These are phyloP conservation scores for Chauna torquata DNA, from an alignment of 2,113 vertebrate species.

Conservation along the genomic window DNA sequence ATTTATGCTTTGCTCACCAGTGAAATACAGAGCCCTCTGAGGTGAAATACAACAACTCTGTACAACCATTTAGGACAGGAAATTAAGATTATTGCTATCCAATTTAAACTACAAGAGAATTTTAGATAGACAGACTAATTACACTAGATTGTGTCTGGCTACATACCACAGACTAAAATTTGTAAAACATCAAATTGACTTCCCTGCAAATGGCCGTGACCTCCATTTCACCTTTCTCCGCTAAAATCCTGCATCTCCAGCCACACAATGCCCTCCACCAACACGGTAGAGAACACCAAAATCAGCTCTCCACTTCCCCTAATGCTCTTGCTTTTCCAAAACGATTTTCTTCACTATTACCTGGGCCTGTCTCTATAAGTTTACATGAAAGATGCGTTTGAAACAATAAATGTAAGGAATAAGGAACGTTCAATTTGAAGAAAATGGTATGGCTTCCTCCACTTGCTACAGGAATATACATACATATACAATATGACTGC, in stretches of 20 bases:
- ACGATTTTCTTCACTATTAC: background rate
- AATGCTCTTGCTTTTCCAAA: background rate
- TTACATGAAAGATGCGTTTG: background rate
- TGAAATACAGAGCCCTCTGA: background rate
- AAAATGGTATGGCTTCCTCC: background rate
- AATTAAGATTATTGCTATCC: constrained; percentile 41
- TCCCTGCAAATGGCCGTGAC: constrained; percentile 29
- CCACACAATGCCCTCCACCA: constrained; percentile 24
- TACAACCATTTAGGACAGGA: constrained; percentile 15
- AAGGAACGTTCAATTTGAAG: background rate
- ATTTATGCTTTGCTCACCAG: constrained; percentile 4
- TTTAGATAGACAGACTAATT: constrained; percentile 48
- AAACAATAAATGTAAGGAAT: background rate
- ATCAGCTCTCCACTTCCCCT: background rate
- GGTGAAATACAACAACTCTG: constrained; percentile 17
- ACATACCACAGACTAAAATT: background rate
- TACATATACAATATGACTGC: background rate
- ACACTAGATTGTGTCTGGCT: constrained; percentile 17
- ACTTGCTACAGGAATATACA: background rate
- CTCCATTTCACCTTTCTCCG: constrained; percentile 55
- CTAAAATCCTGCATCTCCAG: constrained; percentile 7
- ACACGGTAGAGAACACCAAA: accelerated
- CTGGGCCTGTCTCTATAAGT: background rate
- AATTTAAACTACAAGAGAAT: constrained; percentile 39
- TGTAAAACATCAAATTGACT: background rate